Base-by-base conservation (phyloP, 2,888 invertebrate genomes). In the Cerceris ruficornis region DNA sequence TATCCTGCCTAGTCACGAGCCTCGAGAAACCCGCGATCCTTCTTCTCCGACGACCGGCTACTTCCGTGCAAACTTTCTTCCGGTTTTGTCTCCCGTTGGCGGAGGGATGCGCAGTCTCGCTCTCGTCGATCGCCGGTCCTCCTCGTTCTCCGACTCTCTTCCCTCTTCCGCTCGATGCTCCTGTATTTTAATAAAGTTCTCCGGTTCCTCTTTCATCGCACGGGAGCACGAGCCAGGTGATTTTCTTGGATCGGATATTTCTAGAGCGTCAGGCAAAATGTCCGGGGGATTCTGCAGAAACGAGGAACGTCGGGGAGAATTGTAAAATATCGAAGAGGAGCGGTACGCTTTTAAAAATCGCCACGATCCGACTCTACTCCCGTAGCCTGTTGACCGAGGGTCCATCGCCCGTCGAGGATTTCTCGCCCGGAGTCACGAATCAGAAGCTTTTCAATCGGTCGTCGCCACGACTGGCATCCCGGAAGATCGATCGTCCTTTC, bases 391-490 rank as follows among this genome's bases (percentile, higher is more conserved):
- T 66, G 77, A 75, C 74, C 78, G 70, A 68, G 55, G 59, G n/a
- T 9, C 39, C 61, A n/a, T 46, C 39, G 13, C 57, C 52, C 57
- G 58, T 39, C 61, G 50, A 55, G 61, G 77, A 75, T 86, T 76
- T 77, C 77, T 81, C 80, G 75, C 75, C 76, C 62, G 74, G 72
- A 81, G 80, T 85, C 85, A 76, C 82, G 83, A 85, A 82, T 85
- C 86, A 78, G 81, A 82, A 84, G 82, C 82, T 86, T 85, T 85
- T 85, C 85, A 85, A 85, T 85, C 85, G 79, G 77, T 82, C 74
- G 72, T 73, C 75, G 84, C 71, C 81, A 84, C 82, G 84, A 71
- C 77, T 84, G 83, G 84, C 84, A 83, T 79, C 72, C 76, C 64
- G 77, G 80, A 71, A 85, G 82, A 85, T 85, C 85, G 85, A 85